Evolutionary conservation across 2,888 invertebrate species (phyloP), one percentile per base, ranked within the genome.

Genomic region (Malthinus seriepunctatus): DNA sequence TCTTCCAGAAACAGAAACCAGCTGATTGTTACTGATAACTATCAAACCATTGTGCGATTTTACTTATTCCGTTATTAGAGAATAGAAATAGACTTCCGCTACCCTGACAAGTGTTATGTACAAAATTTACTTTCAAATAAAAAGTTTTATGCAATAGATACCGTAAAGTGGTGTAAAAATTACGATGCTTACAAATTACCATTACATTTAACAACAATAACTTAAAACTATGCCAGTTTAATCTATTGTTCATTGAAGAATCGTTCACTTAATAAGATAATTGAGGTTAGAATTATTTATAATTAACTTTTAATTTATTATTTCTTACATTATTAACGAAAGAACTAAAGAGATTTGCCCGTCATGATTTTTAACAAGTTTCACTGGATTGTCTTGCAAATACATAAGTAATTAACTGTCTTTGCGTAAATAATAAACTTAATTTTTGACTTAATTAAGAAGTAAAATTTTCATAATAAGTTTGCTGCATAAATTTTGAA

Each of bases 291-390:
- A 42, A 42, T 42, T 42, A 23, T 23, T 23, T 23, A 23, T 42
- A 42, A 42, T 42, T 42, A 42, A 42, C 39, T 23, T 42, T 42
- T 32, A 46, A 46, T 46, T 46, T 32, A 46, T 46, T 37, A n/a
- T 11, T 52, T 52, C 14, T 12, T 52, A 44, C 14, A 44, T 31
- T 31, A 35, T 35, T 33, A 52, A 52, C 45, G 31, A 45, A 39
- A 34, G 46, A 23, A 15, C 34, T 31, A n/a, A 37, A 42, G 39
- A 52, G 45, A 45, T 52, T 11, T 54, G 54, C 54, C 23, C 48
- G 54, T 54, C 54, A 54, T 31, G 54, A 47, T 54, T 54, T 54
- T 54, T 54, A 54, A 46, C 32, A 46, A 46, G 11, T 10, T 32
- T 32, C 32, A 31, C 46, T 46, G 7, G 44, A 51, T 51, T 52